Base-by-base conservation (phyloP, 1,140 invertebrate genomes). In the Himalopsyche phryganea region DNA sequence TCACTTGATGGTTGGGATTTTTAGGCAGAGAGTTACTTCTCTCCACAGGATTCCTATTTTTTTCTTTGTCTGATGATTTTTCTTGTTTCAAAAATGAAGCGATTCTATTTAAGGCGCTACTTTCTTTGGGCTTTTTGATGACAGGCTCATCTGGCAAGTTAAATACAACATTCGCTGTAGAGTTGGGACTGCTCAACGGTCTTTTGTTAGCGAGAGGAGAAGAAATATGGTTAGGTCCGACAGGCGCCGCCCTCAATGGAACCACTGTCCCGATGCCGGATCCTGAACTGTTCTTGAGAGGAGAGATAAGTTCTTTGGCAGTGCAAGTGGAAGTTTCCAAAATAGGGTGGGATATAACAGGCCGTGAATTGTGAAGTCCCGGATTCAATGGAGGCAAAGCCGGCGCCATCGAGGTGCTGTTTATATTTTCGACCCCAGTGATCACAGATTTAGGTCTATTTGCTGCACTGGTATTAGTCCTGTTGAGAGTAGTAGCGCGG, bases 331-430 rank as follows among this genome's bases (percentile, higher is more conserved):
- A 91, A 1, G 84, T 83, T 65, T 90, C 87, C 13, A 92, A 69
- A 18, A 90, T 86, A 0, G 89, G 90, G 56, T 85, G 86, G 15
- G 89, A 90, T 52, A 92, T 92, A 9, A 89, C 76, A 0, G 88
- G 88, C 63, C 87, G 79, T 0, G 83, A 79, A 1, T 76, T 77
- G 7, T 45, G 38, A n/a, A 80, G 77, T 20, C 80, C 77, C 0
- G 74, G 73, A 66, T 83, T 83, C 17, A 75, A 66, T 2, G 83
- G 82, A 1, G 84, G 84, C 50, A 85, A 62, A 0, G 80, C 78
- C 1, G 85, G 82, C 0, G 78, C 72, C n/a, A 74, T 69, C 1
- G 78, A 67, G 5, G 72, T 70, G 55, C 71, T 76, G 17, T 76
- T 77, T 28, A 66, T 67, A 53, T 72, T 74, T 50, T 77, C 71